Percentiles rank a stretch among this genome's conserved stretches.
Evolutionary conservation across 2,113 vertebrate genomes (phyloP).

Genomic region (Phylloscopus trochilus): DNA sequence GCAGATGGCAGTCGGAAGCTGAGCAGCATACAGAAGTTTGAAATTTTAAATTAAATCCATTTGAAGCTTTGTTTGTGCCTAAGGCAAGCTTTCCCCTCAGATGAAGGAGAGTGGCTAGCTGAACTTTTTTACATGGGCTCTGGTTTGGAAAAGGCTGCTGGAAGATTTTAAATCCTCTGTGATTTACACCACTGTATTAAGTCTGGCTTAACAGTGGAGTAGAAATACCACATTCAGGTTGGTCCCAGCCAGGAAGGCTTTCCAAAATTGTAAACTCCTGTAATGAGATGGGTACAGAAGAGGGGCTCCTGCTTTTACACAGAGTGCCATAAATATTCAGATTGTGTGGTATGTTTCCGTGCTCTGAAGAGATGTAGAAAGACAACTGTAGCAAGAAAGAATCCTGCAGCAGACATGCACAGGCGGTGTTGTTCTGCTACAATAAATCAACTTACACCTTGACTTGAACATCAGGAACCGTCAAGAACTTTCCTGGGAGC

Average conservation of each 20-base stretch:
- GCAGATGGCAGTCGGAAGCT: slow-evolving; percentile 80
- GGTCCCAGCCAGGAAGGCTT: not conserved
- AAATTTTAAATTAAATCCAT: slow-evolving; percentile 83
- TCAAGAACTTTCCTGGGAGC: not conserved
- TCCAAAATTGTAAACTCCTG: slow-evolving; percentile 5
- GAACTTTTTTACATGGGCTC: slow-evolving; percentile 57
- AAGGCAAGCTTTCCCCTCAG: slow-evolving; percentile 73
- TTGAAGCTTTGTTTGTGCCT: slow-evolving; percentile 77
- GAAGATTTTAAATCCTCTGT: not conserved
- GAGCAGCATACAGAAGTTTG: slow-evolving; percentile 74
- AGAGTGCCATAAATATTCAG: slow-evolving; percentile 41
- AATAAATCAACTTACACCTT: not conserved
- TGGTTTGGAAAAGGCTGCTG: slow-evolving; percentile 40
- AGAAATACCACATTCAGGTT: not conserved
- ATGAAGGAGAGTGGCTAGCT: slow-evolving; percentile 69
- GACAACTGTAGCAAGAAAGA: not conserved
- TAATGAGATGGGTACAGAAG: slow-evolving; percentile 31
- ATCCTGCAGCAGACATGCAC: not conserved
- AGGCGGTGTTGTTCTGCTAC: not conserved
- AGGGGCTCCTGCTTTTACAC: slow-evolving; percentile 34
- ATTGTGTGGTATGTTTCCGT: slow-evolving; percentile 41
- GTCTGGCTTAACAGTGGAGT: not conserved
- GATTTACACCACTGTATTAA: not conserved
- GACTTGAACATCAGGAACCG: not conserved
- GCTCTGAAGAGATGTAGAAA: slow-evolving; percentile 5